Percentiles rank a stretch among this genome's conserved stretches.
These are phyloP conservation scores for human (Homo sapiens) DNA, from an alignment of 2,113 vertebrate species.

Conservation along the genomic window GRCh38 chr19:47039001-47039500, in stretches of 20 bases:
- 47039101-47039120: constrained; percentile 94
- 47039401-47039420: constrained; percentile 94
- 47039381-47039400: background rate
- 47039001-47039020: background rate
- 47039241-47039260: background rate
- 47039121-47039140: constrained; percentile 93
- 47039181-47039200: background rate
- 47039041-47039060: constrained; percentile 64
- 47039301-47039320: no score
- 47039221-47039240: background rate
- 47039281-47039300: background rate
- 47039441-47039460: constrained; percentile 91
- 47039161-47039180: no score
- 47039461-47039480: constrained; percentile 93
- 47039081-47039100: constrained; percentile 93
- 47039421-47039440: constrained; percentile 87
- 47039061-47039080: constrained; percentile 82
- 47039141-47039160: constrained; percentile 90
- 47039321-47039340: background rate
- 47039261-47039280: background rate
- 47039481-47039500: constrained; percentile 92
- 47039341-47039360: background rate
- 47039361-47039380: no score
- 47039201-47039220: background rate
- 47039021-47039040: constrained; percentile 77